Evolutionary conservation across 1,140 invertebrate genomes (phyloP), one percentile per base, ranked within the genome.

Genomic region (Adelges cooleyi): DNA sequence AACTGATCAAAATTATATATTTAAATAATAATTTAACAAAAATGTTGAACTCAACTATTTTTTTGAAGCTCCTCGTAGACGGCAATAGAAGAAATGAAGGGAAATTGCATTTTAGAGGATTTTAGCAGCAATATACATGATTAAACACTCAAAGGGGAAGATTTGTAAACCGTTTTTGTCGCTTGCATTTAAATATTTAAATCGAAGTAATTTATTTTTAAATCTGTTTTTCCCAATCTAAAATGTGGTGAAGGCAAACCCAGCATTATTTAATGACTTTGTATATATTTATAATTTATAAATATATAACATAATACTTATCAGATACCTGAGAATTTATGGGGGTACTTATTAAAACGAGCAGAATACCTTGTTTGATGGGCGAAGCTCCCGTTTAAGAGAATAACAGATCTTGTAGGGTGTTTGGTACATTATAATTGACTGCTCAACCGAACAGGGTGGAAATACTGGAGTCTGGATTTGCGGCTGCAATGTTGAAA

Each of bases 391-490:
- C 33, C 42, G 56, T 62, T 48, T 48, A 62, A 48, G 42, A 62
- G 25, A 48, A 44, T 46, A 46, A 62, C 25, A 62, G 25, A 62
- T 62, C 44, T n/a, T 46, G 11, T 46, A 11, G 25, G 40, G 54
- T 46, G 54, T 59, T 46, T 27, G 54, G n/a, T 46, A 62, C 42
- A 33, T 62, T 62, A 62, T 62, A 62, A 62, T 62, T 62, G 56
- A 62, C 56, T 62, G 56, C 29, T n/a, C 44, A 59, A 56, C 53
- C 38, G 36, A 48, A 40, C 17, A n/a, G 15, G 36, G 53, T 59
- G 27, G 38, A 44, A 59, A 62, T 11, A 42, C 42, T 62, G 13
- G 25, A 25, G 40, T 48, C 44, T n/a, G 40, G 54, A 59, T 59
- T 59, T 59, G 56, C 44, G 56, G 56, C 25, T 62, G 42, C 40